Evolutionary conservation across 2,797 vertebrate genomes (phyloP).

Genomic region (Denticeps clupeoides): DNA sequence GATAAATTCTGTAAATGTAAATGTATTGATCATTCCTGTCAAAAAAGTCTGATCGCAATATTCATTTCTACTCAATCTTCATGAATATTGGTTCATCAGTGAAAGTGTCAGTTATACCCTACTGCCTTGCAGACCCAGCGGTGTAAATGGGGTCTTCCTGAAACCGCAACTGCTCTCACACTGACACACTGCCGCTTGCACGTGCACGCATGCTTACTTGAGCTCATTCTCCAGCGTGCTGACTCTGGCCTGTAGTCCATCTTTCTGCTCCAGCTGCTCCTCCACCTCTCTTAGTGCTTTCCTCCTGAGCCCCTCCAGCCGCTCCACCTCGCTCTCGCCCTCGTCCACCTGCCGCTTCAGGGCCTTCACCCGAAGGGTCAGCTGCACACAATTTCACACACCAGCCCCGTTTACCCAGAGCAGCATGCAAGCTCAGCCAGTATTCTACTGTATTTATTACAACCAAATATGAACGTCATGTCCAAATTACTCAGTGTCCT

Average conservation of each 20-base stretch:
- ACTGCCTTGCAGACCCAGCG: no score
- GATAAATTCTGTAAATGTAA: no score
- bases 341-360: slow-evolving; percentile 93
- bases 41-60: no score
- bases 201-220: slow-evolving; percentile 49
- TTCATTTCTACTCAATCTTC: no score
- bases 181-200: not conserved
- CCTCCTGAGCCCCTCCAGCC: slow-evolving; percentile 70
- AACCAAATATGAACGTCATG: no score
- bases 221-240: slow-evolving; percentile 77
- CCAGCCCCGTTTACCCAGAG: not conserved
- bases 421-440: not conserved
- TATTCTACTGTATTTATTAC: no score
- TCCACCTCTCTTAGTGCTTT: slow-evolving; percentile 84
- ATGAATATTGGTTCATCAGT: no score
- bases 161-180: not conserved
- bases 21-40: no score
- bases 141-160: no score
- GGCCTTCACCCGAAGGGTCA: slow-evolving; percentile 81
- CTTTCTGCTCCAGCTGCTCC: slow-evolving; percentile 82
- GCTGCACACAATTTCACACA: slow-evolving; percentile 43
- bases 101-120: no score
- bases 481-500: no score
- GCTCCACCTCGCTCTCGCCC: slow-evolving; percentile 82
- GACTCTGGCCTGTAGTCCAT: slow-evolving; percentile 72